Percentiles rank a stretch among this genome's conserved stretches.
Evolutionary conservation across 2,888 invertebrate genomes (phyloP).

Genomic region (Eurytoma californica): DNA sequence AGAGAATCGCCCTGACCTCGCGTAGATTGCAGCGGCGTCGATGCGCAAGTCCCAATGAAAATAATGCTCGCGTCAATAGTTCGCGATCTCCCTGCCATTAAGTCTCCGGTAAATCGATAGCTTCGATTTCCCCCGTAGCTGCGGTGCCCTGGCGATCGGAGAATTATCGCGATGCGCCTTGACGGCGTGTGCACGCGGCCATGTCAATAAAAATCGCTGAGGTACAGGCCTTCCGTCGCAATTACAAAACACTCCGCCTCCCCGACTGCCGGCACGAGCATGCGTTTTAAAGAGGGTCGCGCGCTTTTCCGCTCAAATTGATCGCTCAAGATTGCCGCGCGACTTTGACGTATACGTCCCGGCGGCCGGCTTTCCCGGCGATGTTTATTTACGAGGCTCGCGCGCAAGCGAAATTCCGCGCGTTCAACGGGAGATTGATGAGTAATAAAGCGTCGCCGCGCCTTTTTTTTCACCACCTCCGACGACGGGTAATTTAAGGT

Average conservation of each 20-base stretch:
- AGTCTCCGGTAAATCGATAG: constrained; percentile 41
- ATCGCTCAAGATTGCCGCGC: constrained; percentile 44
- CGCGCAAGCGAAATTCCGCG: constrained; percentile 36
- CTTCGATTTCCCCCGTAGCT: constrained; percentile 30
- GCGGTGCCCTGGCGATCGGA: background rate
- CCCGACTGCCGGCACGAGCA: background rate
- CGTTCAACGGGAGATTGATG: constrained; percentile 32
- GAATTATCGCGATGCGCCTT: constrained; percentile 42
- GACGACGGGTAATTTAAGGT: background rate
- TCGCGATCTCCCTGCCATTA: constrained; percentile 51
- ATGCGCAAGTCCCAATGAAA: constrained; percentile 16
- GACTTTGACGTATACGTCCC: constrained; percentile 36
- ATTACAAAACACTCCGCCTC: constrained; percentile 47
- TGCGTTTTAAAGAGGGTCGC: constrained; percentile 34
- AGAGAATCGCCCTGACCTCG: constrained; percentile 69
- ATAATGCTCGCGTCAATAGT: constrained; percentile 32
- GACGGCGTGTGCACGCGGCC: constrained; percentile 12
- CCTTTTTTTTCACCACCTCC: constrained; percentile 11
- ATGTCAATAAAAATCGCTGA: constrained; percentile 40
- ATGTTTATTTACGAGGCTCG: constrained; percentile 46
- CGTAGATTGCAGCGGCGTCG: constrained; percentile 45
- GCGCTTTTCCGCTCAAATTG: constrained; percentile 44
- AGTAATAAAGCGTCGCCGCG: constrained; percentile 28
- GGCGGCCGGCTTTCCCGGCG: constrained; percentile 6
- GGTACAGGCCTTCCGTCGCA: constrained; percentile 37